A percentile compares a stretch with the other conserved stretches of the same genome.
Conservation (phyloP, 2,113 vertebrate genomes). For the Ascaphus truei region DNA sequence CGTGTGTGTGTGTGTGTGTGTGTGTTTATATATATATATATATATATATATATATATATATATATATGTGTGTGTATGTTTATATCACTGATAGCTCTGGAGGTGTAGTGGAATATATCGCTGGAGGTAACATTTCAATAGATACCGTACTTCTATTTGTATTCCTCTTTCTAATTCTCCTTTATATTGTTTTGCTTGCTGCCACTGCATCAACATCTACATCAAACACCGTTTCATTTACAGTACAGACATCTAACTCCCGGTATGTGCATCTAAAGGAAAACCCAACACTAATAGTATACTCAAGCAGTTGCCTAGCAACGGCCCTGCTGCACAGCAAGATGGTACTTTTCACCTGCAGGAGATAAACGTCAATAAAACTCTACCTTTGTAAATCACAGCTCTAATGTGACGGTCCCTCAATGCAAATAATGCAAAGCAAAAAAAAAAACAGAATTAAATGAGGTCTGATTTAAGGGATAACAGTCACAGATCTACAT, state of each 20-base stretch:
- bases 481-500: no score
- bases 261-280: neutral
- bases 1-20: no score
- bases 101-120: no score
- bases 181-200: neutral
- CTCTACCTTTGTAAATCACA: slow-evolving; percentile 12
- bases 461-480: no score
- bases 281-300: neutral
- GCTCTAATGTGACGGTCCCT: neutral
- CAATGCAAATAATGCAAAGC: neutral
- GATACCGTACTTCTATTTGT: no score
- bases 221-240: slow-evolving; percentile 30
- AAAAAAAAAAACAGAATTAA: no score
- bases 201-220: slow-evolving; percentile 9
- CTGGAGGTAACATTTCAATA: no score
- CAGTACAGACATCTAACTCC: slow-evolving; percentile 21
- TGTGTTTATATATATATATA: no score
- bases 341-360: slow-evolving; percentile 16
- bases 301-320: slow-evolving; percentile 24
- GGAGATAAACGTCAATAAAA: slow-evolving; percentile 23
- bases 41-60: no score
- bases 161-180: slow-evolving; percentile 14
- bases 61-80: no score
- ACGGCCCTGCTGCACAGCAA: neutral
- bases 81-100: no score